Evolutionary conservation across 2,888 invertebrate genomes (phyloP).

Genomic region (Cephus runcator): DNA sequence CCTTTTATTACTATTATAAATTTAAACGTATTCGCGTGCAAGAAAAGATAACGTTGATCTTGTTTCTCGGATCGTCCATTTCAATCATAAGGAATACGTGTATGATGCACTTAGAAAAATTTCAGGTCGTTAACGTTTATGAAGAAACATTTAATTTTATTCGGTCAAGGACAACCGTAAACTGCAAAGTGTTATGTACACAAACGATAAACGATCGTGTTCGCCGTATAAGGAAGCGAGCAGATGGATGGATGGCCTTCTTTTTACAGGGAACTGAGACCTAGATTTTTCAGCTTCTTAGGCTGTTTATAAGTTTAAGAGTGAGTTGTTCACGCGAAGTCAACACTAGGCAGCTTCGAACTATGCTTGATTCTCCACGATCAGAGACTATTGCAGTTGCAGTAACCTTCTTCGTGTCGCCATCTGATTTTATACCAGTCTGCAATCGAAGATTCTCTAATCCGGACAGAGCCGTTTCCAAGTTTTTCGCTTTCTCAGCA

Average conservation of each 20-base stretch:
- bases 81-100: background rate
- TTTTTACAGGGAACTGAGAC: conserved; percentile 17
- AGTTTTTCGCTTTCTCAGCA: conserved; percentile 45
- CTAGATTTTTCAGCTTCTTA: conserved; percentile 55
- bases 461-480: conserved; percentile 48
- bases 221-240: background rate
- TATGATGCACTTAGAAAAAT: background rate
- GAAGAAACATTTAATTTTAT: conserved; percentile 2
- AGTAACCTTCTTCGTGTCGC: conserved; percentile 38
- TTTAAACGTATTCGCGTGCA: background rate
- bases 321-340: conserved; percentile 54
- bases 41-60: background rate
- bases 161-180: background rate
- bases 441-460: conserved; percentile 51
- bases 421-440: conserved; percentile 44
- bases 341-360: conserved; percentile 53
- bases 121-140: background rate
- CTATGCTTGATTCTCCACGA: conserved; percentile 52
- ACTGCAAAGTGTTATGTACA: conserved; percentile 1
- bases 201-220: background rate
- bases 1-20: background rate
- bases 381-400: conserved; percentile 43
- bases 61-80: background rate
- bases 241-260: conserved; percentile 17
- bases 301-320: conserved; percentile 52